A percentile compares a stretch with the other conserved stretches of the same genome.
These are phyloP conservation scores for Eremophila alpestris DNA, from an alignment of 2,797 vertebrate species.

Conservation along the genomic window DNA sequence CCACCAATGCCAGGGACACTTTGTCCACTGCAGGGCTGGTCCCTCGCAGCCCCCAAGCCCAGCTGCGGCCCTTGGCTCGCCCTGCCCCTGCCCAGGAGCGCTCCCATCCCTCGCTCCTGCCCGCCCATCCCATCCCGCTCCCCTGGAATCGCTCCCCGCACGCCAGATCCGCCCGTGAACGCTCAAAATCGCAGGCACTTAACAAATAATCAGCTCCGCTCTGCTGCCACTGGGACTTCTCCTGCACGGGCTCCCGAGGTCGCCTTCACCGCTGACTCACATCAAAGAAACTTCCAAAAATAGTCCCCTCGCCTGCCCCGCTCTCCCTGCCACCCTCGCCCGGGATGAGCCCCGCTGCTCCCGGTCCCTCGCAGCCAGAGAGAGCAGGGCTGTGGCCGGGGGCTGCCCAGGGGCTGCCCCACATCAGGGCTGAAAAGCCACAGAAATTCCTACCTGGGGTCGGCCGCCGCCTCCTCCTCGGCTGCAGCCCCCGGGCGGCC, in stretches of 20 bases:
- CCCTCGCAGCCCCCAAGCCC: neutral
- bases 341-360: neutral
- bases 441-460: constrained; percentile 16
- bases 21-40: neutral
- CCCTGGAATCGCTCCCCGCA: accelerated
- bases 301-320: neutral
- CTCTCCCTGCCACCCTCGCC: neutral
- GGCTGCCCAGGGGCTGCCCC: neutral
- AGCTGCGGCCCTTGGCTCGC: neutral
- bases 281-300: constrained; percentile 63
- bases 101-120: accelerated
- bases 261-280: constrained; percentile 28
- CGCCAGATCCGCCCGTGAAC: neutral
- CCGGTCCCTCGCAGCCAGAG: neutral
- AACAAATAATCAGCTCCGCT: neutral
- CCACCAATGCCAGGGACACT: neutral
- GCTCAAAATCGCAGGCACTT: neutral
- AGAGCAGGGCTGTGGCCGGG: neutral
- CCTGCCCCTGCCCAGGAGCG: neutral
- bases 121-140: neutral
- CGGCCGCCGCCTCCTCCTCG: neutral
- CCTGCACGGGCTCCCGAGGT: neutral
- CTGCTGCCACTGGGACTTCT: neutral
- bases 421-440: neutral
- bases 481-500: constrained; percentile 1